These are phyloP conservation scores for Formica selysi DNA, from an alignment of 1,140 invertebrate species.

Conservation along the genomic window DNA sequence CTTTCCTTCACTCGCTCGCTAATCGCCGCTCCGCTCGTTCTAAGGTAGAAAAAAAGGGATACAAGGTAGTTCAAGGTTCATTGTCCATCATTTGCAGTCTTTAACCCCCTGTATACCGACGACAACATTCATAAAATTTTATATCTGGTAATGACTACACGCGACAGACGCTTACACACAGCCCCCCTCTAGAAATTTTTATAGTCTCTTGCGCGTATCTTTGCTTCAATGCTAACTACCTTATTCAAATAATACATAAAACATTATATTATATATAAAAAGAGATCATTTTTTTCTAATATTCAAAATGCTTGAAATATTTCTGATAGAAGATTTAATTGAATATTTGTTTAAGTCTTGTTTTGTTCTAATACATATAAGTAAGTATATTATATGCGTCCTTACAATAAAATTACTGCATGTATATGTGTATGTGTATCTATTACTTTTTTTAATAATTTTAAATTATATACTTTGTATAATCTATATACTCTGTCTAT, in stretches of 20 bases:
- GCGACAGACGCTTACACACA: background rate
- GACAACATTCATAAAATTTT: background rate
- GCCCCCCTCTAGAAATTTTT: background rate
- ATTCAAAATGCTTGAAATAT: background rate
- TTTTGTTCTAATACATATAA: background rate
- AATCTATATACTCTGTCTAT: background rate
- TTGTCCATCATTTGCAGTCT: background rate
- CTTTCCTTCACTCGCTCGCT: background rate
- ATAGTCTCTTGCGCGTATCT: background rate
- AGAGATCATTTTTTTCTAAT: background rate
- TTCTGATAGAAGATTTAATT: background rate
- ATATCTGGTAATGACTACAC: background rate
- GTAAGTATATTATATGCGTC: too few relatives aligned
- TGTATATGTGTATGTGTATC: background rate
- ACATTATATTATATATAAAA: background rate
- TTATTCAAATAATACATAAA: background rate
- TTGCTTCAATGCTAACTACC: background rate
- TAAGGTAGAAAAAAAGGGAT: constrained; percentile 6
- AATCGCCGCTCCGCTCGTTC: constrained; percentile 17
- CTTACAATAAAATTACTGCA: background rate
- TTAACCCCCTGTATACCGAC: background rate
- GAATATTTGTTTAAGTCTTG: background rate
- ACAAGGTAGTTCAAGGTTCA: constrained; percentile 3
- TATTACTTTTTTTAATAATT: constrained; percentile 1
- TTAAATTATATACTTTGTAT: background rate